Percentiles rank a stretch among this genome's conserved stretches.
These are phyloP conservation scores for Crossaster papposus DNA, from an alignment of 53 echinoderm and acorn worm genomes.

Conservation along the genomic window DNA sequence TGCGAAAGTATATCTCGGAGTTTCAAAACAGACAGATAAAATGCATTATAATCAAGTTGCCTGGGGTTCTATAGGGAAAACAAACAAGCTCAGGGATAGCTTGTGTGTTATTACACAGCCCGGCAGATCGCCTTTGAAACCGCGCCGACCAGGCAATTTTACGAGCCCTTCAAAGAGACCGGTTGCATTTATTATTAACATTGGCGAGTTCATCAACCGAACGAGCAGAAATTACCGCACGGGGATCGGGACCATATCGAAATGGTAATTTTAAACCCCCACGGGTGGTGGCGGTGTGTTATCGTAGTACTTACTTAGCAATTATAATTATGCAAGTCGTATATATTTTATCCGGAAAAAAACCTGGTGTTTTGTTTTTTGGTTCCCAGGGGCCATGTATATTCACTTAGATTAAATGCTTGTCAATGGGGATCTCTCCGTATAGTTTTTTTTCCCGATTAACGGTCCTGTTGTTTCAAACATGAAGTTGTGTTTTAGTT, in stretches of 20 bases:
- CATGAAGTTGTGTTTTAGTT: too few relatives aligned
- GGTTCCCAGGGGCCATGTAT: too few relatives aligned
- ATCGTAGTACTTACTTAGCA: too few relatives aligned
- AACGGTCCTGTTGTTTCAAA: too few relatives aligned
- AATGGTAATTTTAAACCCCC: background rate
- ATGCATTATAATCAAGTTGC: background rate
- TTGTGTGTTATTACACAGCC: slow-evolving; percentile 6
- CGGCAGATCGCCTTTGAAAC: slow-evolving; percentile 28
- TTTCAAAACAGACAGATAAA: slow-evolving; percentile 7
- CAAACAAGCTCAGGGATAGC: background rate
- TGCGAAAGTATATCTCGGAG: background rate
- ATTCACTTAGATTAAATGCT: too few relatives aligned
- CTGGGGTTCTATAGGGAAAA: background rate
- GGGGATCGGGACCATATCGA: slow-evolving; percentile 32
- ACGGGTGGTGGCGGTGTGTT: background rate
- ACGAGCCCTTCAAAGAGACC: slow-evolving; percentile 41
- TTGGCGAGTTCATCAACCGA: slow-evolving; percentile 47
- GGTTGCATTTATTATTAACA: slow-evolving; percentile 35
- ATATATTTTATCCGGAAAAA: too few relatives aligned
- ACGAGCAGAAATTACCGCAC: slow-evolving; percentile 40
- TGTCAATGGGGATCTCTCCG: too few relatives aligned
- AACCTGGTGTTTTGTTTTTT: too few relatives aligned
- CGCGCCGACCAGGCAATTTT: slow-evolving; percentile 28
- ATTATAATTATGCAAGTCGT: too few relatives aligned
- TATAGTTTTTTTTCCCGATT: too few relatives aligned